phyloP scores from a whole-genome alignment of 2,797 vertebrate genomes.

The Gila robusta region DNA sequence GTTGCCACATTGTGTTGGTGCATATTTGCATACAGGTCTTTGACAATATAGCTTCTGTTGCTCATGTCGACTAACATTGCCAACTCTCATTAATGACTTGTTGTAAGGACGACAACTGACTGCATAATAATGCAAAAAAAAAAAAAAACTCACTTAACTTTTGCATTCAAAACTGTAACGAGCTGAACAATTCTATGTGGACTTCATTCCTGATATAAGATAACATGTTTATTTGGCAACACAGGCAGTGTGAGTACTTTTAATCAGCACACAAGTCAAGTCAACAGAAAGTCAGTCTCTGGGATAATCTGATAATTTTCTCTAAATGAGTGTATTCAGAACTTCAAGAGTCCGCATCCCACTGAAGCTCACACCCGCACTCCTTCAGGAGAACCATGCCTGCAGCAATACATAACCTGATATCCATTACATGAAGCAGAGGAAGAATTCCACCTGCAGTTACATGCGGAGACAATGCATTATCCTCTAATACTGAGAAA shows the following conservation, averaged over 20 bases:
- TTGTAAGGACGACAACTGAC: neutral
- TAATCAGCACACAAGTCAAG: neutral
- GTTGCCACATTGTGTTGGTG: neutral
- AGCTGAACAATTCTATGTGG: neutral
- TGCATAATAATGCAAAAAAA: neutral
- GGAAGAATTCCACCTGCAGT: neutral
- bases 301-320: neutral
- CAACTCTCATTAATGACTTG: neutral
- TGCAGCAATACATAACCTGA: neutral
- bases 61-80: neutral
- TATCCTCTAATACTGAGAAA: neutral
- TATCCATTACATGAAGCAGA: neutral
- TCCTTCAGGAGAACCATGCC: neutral
- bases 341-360: neutral
- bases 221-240: neutral
- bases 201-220: neutral
- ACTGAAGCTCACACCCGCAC: neutral
- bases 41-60: neutral
- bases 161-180: conserved; percentile 7
- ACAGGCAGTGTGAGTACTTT: neutral
- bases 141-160: neutral
- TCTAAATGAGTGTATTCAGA: neutral
- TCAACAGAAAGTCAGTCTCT: neutral
- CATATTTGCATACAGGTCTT: neutral
- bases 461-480: neutral